Evolutionary conservation across 2,797 vertebrate species (phyloP).

Genomic region (Choloepus didactylus): DNA sequence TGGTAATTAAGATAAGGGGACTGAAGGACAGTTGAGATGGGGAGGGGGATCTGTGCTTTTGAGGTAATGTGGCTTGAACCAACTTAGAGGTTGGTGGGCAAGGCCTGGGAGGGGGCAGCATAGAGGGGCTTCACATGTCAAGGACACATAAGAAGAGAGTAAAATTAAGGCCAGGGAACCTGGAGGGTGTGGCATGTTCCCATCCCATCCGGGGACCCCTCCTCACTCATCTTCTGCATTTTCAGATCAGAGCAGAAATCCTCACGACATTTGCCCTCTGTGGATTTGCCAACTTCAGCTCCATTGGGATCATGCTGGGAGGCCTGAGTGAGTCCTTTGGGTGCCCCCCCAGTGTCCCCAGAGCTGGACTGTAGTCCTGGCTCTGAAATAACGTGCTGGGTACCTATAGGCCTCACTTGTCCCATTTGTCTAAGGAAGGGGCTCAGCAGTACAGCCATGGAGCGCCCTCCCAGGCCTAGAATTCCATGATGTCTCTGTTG

Average conservation of each 20-base stretch:
- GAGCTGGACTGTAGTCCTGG: neutral
- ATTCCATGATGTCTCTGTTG: neutral
- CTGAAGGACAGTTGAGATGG: neutral
- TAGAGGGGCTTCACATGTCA: neutral
- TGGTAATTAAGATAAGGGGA: neutral
- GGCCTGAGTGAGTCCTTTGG: slow-evolving; percentile 92
- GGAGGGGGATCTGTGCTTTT: neutral
- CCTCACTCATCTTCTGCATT: neutral
- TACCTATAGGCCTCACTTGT: neutral
- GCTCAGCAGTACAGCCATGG: neutral
- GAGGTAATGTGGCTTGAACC: too few relatives aligned
- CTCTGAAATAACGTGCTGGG: neutral
- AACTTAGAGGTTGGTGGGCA: neutral
- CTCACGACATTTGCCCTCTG: slow-evolving; percentile 96
- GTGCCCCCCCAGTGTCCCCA: too few relatives aligned
- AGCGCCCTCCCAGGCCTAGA: neutral
- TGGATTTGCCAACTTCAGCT: slow-evolving; percentile 97
- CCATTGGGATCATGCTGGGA: slow-evolving; percentile 96
- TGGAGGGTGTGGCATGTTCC: neutral
- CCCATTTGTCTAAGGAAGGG: neutral
- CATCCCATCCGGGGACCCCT: neutral
- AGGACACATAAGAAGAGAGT: neutral
- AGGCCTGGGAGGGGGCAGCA: neutral
- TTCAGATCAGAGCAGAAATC: slow-evolving; percentile 94
- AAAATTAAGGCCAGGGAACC: neutral